These are phyloP conservation scores for Thomomys bottae DNA, from an alignment of 2,113 vertebrate species.

Conservation along the genomic window DNA sequence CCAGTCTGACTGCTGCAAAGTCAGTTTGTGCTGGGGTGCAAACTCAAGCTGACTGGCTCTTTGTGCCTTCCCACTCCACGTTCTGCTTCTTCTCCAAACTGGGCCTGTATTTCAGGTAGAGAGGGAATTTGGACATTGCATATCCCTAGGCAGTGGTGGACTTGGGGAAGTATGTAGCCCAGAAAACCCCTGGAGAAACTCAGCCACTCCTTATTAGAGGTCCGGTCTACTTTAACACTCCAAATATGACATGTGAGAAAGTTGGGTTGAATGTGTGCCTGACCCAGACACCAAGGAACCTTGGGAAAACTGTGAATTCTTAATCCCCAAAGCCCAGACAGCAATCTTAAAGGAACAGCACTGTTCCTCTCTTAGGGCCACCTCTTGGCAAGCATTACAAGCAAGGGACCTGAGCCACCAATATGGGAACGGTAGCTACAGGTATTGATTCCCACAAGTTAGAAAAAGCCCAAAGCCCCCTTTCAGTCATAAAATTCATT, in stretches of 20 bases:
- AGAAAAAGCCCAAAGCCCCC: background rate
- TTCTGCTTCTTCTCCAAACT: background rate
- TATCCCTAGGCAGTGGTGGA: background rate
- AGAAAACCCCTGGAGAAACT: background rate
- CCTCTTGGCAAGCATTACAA: background rate
- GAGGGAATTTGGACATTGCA: background rate
- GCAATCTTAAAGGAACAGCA: background rate
- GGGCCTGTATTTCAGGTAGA: background rate
- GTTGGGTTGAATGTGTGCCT: background rate
- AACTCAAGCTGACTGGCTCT: background rate
- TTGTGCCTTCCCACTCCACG: fast-evolving
- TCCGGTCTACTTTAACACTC: background rate
- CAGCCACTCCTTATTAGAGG: background rate
- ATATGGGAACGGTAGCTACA: too few relatives aligned
- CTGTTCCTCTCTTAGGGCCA: too few relatives aligned
- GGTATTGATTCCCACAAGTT: background rate
- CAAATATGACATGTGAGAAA: background rate
- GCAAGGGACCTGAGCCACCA: background rate
- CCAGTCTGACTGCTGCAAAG: background rate
- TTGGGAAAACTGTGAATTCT: background rate
- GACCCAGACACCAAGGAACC: background rate
- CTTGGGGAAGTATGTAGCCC: background rate
- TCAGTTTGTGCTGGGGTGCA: background rate
- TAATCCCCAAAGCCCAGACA: background rate
- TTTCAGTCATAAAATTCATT: background rate